Percentiles rank a stretch among this genome's conserved stretches.
Evolutionary conservation across 2,797 vertebrate genomes (phyloP).

Genomic region (Columba guinea): DNA sequence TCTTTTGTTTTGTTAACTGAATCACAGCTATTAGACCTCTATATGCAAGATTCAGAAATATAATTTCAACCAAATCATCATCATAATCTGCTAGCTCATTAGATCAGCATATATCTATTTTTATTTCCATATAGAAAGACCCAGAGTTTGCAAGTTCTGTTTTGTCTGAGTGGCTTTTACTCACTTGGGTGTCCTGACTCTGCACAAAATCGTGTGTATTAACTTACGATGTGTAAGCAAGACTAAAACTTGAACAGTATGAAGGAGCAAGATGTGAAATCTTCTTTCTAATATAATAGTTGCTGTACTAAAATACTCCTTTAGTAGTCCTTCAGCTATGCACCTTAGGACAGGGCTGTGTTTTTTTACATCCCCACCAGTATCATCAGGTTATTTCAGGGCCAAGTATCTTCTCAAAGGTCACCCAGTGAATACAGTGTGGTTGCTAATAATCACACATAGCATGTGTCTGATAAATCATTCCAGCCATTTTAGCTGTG

Average conservation of each 20-base stretch:
- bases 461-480: not conserved
- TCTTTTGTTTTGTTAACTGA: not conserved
- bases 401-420: not conserved
- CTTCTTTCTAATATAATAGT: not conserved
- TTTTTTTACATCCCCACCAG: not conserved
- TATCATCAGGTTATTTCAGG: not conserved
- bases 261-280: not conserved
- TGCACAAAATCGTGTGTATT: not conserved
- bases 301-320: not conserved
- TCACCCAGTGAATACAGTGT: not conserved
- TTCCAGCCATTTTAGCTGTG: not conserved
- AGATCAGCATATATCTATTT: not conserved
- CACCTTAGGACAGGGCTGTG: not conserved
- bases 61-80: not conserved
- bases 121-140: not conserved
- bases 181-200: not conserved
- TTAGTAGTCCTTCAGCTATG: not conserved
- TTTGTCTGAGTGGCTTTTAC: not conserved
- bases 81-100: not conserved
- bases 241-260: not conserved
- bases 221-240: not conserved
- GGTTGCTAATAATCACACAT: not conserved
- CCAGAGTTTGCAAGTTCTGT: not conserved
- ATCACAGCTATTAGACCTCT: not conserved
- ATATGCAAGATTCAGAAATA: not conserved